A percentile compares a stretch with the other conserved stretches of the same genome.
Conservation (phyloP, 2,888 invertebrate genomes). For the Nemurella pictetii region DNA sequence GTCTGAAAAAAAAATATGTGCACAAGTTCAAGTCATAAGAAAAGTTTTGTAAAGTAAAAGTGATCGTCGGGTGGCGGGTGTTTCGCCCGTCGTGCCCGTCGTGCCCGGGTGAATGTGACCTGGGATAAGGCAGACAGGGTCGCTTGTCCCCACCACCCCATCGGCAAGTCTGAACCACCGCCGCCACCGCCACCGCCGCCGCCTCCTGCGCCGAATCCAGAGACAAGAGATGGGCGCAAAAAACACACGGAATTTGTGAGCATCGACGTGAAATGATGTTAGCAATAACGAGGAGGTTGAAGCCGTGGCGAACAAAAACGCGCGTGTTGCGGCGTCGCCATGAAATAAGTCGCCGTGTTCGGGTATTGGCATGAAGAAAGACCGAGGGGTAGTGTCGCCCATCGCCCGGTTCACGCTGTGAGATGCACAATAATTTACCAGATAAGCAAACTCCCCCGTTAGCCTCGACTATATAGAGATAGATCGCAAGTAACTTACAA, state of each 20-base stretch:
- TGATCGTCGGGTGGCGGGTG: background rate
- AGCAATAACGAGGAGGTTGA: background rate
- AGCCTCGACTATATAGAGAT: background rate
- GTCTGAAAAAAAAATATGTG: background rate
- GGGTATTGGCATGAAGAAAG: background rate
- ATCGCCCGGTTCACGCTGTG: background rate
- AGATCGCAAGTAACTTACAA: background rate
- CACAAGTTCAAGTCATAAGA: background rate
- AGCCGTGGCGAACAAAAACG: background rate
- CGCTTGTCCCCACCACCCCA: background rate
- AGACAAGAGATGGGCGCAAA: background rate
- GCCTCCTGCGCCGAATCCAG: background rate
- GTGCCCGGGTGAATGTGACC: background rate
- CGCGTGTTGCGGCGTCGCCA: background rate
- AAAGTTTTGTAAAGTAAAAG: background rate
- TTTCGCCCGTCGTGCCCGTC: too few relatives aligned
- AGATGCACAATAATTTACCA: background rate
- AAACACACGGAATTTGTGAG: background rate
- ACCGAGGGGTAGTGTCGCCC: too few relatives aligned
- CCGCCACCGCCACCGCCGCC: background rate
- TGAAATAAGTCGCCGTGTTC: background rate
- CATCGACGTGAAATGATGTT: background rate
- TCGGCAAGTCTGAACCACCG: too few relatives aligned
- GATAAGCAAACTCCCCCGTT: background rate
- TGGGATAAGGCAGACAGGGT: background rate